These are phyloP conservation scores for Myotis davidii DNA, from an alignment of 2,113 vertebrate species.

Conservation along the genomic window DNA sequence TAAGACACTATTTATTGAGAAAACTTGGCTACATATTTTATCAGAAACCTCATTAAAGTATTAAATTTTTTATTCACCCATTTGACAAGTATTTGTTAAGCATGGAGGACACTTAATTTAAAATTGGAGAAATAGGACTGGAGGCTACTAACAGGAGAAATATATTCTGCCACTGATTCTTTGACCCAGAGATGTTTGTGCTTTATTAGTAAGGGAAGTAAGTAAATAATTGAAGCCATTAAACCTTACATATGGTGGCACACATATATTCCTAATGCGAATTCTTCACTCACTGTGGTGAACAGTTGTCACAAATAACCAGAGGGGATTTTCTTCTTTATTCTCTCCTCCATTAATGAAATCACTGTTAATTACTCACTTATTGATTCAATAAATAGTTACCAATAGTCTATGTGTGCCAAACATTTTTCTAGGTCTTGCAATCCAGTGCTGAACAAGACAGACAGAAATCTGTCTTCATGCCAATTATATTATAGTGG, in stretches of 20 bases:
- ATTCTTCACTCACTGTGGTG: neutral
- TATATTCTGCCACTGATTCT: neutral
- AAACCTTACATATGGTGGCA: neutral
- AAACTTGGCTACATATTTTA: neutral
- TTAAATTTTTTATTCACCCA: constrained; percentile 1
- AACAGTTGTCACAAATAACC: neutral
- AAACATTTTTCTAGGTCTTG: neutral
- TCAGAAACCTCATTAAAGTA: neutral
- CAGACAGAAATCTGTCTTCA: neutral
- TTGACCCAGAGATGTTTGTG: neutral
- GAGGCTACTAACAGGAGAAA: neutral
- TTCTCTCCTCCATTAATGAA: neutral
- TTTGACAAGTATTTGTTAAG: neutral
- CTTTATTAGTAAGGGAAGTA: neutral
- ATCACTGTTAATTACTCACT: neutral
- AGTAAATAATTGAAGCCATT: neutral
- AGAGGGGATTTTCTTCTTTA: neutral
- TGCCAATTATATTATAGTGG: neutral
- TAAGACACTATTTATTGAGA: neutral
- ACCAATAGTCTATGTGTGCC: neutral
- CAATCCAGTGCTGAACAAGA: neutral
- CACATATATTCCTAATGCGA: neutral
- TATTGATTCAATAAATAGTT: constrained; percentile 43
- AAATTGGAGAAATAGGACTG: constrained; percentile 19
- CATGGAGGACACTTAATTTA: neutral